Percentiles rank a stretch among this genome's conserved stretches.
These are phyloP conservation scores for Macroteleia sp. DNA, from an alignment of 2,888 invertebrate genomes.

Conservation along the genomic window DNA sequence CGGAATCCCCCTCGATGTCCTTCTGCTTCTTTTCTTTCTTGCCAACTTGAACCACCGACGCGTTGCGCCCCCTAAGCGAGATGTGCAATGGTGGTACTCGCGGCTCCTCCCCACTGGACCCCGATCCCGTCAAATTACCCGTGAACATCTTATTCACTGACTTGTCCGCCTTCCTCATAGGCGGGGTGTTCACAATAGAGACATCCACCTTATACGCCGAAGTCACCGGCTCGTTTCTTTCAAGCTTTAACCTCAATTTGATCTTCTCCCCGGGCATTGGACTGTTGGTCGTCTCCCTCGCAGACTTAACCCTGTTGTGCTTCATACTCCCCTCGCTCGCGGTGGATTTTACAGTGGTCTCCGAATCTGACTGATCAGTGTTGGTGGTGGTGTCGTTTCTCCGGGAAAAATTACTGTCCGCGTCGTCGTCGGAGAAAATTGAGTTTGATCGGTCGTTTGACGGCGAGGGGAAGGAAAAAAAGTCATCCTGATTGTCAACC, in stretches of 20 bases:
- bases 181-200: constrained; percentile 87
- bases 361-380: constrained; percentile 86
- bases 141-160: constrained; percentile 84
- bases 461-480: constrained; percentile 84
- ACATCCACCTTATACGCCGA: constrained; percentile 93
- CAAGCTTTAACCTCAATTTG: constrained; percentile 92
- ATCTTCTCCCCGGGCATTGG: constrained; percentile 89
- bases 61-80: constrained; percentile 91
- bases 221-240: constrained; percentile 91
- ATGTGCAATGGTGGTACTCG: constrained; percentile 95
- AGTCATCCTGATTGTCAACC: constrained; percentile 83
- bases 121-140: constrained; percentile 77
- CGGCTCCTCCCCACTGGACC: constrained; percentile 86
- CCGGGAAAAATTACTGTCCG: constrained; percentile 86
- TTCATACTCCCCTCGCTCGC: constrained; percentile 86
- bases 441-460: constrained; percentile 85
- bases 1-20: constrained; percentile 83
- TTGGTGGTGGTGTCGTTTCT: constrained; percentile 84
- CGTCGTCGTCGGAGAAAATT: constrained; percentile 87
- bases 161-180: constrained; percentile 83
- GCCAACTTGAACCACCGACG: constrained; percentile 92
- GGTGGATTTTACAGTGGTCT: constrained; percentile 86
- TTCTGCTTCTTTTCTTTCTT: constrained; percentile 88
- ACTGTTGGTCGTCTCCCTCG: constrained; percentile 81
- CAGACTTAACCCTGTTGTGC: constrained; percentile 79